Evolutionary conservation across 2,797 vertebrate species (phyloP), one percentile per base, ranked within the genome.

Genomic region (Argya squamiceps): DNA sequence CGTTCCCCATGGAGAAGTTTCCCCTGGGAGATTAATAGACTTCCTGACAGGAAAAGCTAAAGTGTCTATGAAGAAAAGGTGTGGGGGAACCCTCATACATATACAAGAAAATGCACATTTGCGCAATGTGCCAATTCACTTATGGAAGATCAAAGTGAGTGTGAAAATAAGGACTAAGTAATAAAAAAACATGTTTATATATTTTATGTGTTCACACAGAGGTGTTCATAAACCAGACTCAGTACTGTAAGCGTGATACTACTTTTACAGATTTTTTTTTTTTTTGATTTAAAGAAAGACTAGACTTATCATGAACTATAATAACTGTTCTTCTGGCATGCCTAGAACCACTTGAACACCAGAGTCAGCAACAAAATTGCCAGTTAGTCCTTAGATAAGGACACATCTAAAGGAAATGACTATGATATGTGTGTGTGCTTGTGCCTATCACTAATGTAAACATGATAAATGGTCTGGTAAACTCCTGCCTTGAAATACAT

Each of bases 71-170:
- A 46, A 56, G 70, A 82, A 52, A 64, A 63, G 6, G 5, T 9
- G 5, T 0, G 0, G 15, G 7, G 5, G 10, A 65, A 58, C 9
- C 6, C 5, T 62, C 7, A 20, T 16, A 34, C 2, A 3, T 19
- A 26, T 2, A 9, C 32, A 11, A 70, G 44, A 55, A 85, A 89
- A 68, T 6, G 11, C 3, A 52, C 8, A 9, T 77, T 58, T 74
- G 5, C 70, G 8, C 20, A 71, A 17, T 12, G 59, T 92, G 37
- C 30, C 9, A 16, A 24, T 85, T 78, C 41, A 53, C 30, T 90
- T 30, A 12, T 60, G n/a, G 56, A 14, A 93, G 58, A 75, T 43
- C 19, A 70, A 70, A 65, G 4, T 8, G 3, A 22, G 3, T 55
- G 30, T 74, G 32, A 67, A 34, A 74, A 55, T 49, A 88, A 77